A percentile compares a stretch with the other conserved stretches of the same genome.
Conservation (phyloP, 2,888 invertebrate genomes). For the Ecliptopera silaceata region DNA sequence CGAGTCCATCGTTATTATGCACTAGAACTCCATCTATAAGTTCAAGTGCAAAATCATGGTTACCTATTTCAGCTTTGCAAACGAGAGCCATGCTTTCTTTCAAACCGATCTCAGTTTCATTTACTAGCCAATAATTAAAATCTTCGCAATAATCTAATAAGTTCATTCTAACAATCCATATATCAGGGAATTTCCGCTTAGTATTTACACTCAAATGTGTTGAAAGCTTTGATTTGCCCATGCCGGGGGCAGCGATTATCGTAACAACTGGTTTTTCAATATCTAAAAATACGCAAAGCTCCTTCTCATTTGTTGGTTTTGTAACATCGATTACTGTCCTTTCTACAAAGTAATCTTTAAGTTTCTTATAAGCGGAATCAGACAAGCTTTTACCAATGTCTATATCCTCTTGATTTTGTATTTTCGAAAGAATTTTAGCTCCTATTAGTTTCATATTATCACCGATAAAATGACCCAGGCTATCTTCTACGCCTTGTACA, state of each 20-base stretch:
- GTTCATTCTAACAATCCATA: slow-evolving; percentile 12
- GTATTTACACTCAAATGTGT: slow-evolving; percentile 13
- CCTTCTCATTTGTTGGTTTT: background rate
- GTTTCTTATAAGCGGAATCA: background rate
- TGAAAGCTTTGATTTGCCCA: slow-evolving; percentile 18
- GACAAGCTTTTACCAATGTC: background rate
- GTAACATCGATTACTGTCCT: no score
- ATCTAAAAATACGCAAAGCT: background rate
- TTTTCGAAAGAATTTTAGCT: background rate
- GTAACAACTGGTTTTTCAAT: background rate
- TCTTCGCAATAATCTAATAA: slow-evolving; percentile 8
- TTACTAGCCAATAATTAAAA: slow-evolving; percentile 3
- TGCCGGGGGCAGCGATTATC: slow-evolving; percentile 31
- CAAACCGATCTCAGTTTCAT: slow-evolving; percentile 3
- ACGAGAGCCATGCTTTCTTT: slow-evolving; percentile 11
- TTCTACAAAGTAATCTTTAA: background rate
- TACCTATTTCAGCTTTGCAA: slow-evolving; percentile 6
- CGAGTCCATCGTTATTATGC: background rate
- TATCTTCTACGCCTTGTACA: background rate
- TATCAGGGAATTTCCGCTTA: background rate
- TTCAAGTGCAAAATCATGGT: background rate
- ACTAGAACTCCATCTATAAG: background rate
- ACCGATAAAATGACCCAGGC: background rate
- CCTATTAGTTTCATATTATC: background rate
- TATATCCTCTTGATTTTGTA: background rate